A percentile compares a stretch with the other conserved stretches of the same genome.
Evolutionary conservation across 2,113 vertebrate genomes (phyloP).

Genomic region (Nothoprocta pentlandii): DNA sequence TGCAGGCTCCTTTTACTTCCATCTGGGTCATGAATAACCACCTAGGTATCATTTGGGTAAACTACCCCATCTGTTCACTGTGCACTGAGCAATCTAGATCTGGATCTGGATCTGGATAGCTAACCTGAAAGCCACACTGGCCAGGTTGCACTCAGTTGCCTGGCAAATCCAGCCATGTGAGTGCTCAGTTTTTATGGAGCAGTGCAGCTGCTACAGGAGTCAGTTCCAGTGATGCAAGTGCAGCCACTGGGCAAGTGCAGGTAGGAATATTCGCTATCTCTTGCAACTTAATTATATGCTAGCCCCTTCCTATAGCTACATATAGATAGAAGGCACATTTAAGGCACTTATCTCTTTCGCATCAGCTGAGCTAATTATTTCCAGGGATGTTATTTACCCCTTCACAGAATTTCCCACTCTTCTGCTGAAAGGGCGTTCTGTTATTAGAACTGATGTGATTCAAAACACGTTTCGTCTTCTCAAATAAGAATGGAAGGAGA

Average conservation of each 20-base stretch:
- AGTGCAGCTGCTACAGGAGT: neutral
- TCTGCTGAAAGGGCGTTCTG: neutral
- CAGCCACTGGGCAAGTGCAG: neutral
- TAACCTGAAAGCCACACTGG: neutral
- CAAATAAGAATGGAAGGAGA: neutral
- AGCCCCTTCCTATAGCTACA: neutral
- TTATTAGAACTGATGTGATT: neutral
- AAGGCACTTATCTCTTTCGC: neutral
- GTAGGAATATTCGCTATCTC: neutral
- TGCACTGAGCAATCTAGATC: neutral
- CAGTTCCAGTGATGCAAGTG: neutral
- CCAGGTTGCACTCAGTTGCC: neutral
- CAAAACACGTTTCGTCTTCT: neutral
- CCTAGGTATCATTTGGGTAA: neutral
- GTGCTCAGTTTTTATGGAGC: rapidly evolving
- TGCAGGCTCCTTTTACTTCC: neutral
- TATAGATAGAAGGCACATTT: neutral
- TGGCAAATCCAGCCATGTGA: neutral
- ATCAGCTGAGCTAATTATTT: neutral
- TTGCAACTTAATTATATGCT: neutral
- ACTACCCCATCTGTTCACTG: neutral
- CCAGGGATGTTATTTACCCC: neutral
- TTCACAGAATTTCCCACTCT: rapidly evolving
- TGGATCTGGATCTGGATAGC: rapidly evolving
- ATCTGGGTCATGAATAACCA: rapidly evolving